Percentiles rank a stretch among this genome's conserved stretches.
These are phyloP conservation scores for Andrena flavipes DNA, from an alignment of 2,888 invertebrate species.

Conservation along the genomic window DNA sequence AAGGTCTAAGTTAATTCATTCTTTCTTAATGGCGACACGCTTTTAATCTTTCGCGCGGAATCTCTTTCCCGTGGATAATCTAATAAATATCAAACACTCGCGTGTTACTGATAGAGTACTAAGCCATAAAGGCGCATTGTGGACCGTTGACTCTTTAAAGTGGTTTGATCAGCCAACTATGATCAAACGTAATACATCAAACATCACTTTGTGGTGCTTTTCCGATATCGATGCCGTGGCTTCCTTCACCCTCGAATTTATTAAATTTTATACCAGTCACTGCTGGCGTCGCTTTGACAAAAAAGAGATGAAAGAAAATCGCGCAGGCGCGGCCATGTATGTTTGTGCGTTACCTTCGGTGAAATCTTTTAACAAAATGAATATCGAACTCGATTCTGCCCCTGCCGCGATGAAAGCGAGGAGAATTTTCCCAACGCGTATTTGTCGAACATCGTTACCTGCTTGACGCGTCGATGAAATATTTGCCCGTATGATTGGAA, in stretches of 20 bases:
- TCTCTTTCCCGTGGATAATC: neutral
- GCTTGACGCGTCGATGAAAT: constrained; percentile 8
- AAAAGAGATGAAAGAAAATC: constrained; percentile 43
- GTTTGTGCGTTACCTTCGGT: constrained; percentile 1
- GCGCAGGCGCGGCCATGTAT: constrained; percentile 3
- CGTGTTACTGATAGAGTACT: constrained; percentile 46
- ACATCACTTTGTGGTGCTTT: constrained; percentile 56
- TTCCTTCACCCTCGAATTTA: constrained; percentile 65
- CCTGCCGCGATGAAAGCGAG: constrained; percentile 15
- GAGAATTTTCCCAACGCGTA: constrained; percentile 16
- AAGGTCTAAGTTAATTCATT: neutral
- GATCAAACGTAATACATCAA: constrained; percentile 74
- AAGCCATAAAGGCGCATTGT: constrained; percentile 55
- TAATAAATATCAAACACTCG: constrained; percentile 12
- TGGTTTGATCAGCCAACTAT: constrained; percentile 67
- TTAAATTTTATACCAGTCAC: constrained; percentile 61
- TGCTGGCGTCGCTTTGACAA: constrained; percentile 27
- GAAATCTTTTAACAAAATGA: constrained; percentile 50
- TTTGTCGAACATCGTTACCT: constrained; percentile 29
- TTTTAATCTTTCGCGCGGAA: neutral
- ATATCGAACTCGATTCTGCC: constrained; percentile 40
- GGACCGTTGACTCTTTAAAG: constrained; percentile 59
- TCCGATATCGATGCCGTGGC: constrained; percentile 40
- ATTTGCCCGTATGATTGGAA: constrained; percentile 22
- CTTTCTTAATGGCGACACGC: neutral